Evolutionary conservation across 2,797 vertebrate genomes (phyloP), one percentile per base, ranked within the genome.

Genomic region (Xenops minutus): DNA sequence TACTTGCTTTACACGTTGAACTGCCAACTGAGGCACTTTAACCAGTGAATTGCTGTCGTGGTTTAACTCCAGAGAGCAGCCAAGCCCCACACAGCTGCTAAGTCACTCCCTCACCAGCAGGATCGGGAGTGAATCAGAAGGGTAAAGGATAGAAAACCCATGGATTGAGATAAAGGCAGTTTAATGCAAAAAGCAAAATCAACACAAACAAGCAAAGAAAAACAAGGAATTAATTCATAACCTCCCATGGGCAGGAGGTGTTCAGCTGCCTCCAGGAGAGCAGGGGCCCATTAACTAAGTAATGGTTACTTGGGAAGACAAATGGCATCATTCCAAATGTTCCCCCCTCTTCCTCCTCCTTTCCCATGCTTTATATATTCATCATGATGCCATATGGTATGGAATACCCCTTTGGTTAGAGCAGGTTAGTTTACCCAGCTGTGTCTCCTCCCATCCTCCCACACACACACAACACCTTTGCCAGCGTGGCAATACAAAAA

Each of bases 401-500:
- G 49, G 17, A 63, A 63, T 34, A 26, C 34, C 43, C 29, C 14
- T 64, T 48, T 67, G 46, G 16, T 39, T 20, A 34, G 3, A 9
- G 22, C 8, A 14, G 15, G 6, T 18, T 29, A 26, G 2, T 17
- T 51, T 18, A 44, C 44, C 56, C 5, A 6, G 14, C 32, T 56
- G 6, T 63, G 20, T 26, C 5, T 37, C 20, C 43, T 69, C 27
- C 32, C 49, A 56, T 0, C 13, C 7, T 18, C 32, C n/a, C 32
- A 17, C 2, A 7, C 3, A 18, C 9, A 7, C 19, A 16, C 20
- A 49, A 6, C 7, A 6, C 3, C 37, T 37, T 71, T 12, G 20
- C 19, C 27, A 63, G 8, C 0, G 0, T 8, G 20, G 6, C 51
- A 77, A 29, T 2, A 37, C 1, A 2, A 1, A 76, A 63, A 71